phyloP scores from a whole-genome alignment of 2,797 vertebrate species.

The Forpus xanthops region DNA sequence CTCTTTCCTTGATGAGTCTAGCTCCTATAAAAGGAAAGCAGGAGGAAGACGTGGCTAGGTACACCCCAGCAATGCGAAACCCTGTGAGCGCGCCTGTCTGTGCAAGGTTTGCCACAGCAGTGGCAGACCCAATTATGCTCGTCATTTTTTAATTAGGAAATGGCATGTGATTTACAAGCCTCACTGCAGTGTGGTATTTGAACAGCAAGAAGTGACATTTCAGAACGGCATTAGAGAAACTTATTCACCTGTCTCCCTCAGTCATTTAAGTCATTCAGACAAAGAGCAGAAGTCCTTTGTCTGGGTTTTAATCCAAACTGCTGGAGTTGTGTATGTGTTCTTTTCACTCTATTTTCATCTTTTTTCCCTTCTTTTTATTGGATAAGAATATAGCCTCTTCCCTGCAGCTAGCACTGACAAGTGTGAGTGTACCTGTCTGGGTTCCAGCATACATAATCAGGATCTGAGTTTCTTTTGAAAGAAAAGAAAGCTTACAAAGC shows the following conservation, averaged over 20 bases:
- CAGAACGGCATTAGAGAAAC: background rate
- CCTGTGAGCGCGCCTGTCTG: background rate
- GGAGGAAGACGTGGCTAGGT: background rate
- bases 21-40: background rate
- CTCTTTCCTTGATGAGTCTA: background rate
- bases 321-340: background rate
- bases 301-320: background rate
- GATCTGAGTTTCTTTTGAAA: background rate
- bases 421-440: background rate
- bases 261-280: background rate
- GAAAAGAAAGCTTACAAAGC: background rate
- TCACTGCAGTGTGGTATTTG: slow-evolving; percentile 2
- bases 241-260: background rate
- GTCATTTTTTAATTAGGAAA: slow-evolving; percentile 26
- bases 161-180: background rate
- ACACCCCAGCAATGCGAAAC: background rate
- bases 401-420: background rate
- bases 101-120: background rate
- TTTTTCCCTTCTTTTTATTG: background rate
- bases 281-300: background rate
- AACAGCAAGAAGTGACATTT: slow-evolving; percentile 35
- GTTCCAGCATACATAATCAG: background rate
- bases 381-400: background rate
- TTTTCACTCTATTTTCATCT: background rate
- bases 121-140: background rate